Evolutionary conservation across 1,140 invertebrate species (phyloP).

Genomic region (Theocolax elegans): DNA sequence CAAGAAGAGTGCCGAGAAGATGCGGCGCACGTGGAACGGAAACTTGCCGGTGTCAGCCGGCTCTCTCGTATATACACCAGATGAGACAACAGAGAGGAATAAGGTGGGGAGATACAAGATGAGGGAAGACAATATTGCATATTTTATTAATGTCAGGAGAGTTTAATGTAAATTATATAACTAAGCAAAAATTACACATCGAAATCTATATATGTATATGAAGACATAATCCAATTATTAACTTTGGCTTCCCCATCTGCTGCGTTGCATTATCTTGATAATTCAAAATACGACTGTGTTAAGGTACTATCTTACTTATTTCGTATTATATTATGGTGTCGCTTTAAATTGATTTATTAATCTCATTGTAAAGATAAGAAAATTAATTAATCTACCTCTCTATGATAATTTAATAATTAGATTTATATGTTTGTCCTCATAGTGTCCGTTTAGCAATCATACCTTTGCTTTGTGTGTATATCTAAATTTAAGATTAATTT

Average conservation of each 20-base stretch:
- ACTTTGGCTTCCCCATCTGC: neutral
- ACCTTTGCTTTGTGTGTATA: no score
- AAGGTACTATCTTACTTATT: neutral
- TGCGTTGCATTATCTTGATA: neutral
- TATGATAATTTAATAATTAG: no score
- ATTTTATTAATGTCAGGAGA: conserved; percentile 13
- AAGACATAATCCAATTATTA: conserved; percentile 11
- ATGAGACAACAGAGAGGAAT: conserved; percentile 14
- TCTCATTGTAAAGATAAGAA: no score
- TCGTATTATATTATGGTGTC: no score
- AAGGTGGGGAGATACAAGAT: no score
- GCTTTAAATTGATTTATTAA: no score
- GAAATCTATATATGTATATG: neutral
- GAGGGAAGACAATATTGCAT: conserved; percentile 20
- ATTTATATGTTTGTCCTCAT: no score
- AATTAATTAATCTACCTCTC: no score
- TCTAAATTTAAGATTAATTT: no score
- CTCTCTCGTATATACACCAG: conserved; percentile 1
- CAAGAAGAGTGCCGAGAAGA: neutral
- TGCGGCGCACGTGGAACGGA: conserved; percentile 22
- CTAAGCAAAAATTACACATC: neutral
- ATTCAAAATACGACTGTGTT: conserved; percentile 6
- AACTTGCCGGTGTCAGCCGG: conserved; percentile 23
- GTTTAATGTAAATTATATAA: conserved; percentile 15
- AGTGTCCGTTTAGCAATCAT: no score